Evolutionary conservation across 2,113 vertebrate genomes (phyloP).

Genomic region (Petroica traversi): DNA sequence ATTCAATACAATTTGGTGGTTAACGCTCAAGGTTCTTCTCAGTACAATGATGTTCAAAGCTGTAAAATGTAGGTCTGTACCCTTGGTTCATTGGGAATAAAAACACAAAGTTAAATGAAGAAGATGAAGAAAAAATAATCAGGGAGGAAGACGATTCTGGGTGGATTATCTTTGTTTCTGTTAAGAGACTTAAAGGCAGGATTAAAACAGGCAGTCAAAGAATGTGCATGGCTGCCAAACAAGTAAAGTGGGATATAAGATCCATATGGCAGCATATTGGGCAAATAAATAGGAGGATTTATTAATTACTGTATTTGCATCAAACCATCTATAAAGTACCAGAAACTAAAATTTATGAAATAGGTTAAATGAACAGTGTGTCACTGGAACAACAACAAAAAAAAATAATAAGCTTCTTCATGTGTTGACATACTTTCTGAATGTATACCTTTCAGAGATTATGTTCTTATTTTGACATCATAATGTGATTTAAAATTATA

Average conservation of each 20-base stretch:
- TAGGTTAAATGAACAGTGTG: not conserved
- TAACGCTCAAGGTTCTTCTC: not conserved
- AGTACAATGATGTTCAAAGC: not conserved
- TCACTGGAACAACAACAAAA: not conserved
- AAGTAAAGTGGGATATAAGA: not conserved
- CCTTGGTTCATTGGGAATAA: not conserved
- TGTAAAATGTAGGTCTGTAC: not conserved
- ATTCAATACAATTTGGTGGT: not conserved
- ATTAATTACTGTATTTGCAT: not conserved
- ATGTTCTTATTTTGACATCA: not conserved
- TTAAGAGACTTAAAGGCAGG: constrained; percentile 1
- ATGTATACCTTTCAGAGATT: not conserved
- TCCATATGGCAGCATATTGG: not conserved
- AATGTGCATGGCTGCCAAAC: not conserved
- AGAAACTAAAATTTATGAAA: not conserved
- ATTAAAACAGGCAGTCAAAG: not conserved
- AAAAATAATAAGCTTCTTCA: not conserved
- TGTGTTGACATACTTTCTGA: not conserved
- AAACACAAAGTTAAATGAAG: not conserved
- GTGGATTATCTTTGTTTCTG: not conserved
- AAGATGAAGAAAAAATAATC: not conserved
- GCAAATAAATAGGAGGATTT: not conserved
- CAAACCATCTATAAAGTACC: not conserved
- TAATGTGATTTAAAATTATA: not conserved
- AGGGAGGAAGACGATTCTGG: not conserved